Evolutionary conservation across 2,113 vertebrate species (phyloP), one percentile per base, ranked within the genome.

Genomic region (Scomber scombrus): DNA sequence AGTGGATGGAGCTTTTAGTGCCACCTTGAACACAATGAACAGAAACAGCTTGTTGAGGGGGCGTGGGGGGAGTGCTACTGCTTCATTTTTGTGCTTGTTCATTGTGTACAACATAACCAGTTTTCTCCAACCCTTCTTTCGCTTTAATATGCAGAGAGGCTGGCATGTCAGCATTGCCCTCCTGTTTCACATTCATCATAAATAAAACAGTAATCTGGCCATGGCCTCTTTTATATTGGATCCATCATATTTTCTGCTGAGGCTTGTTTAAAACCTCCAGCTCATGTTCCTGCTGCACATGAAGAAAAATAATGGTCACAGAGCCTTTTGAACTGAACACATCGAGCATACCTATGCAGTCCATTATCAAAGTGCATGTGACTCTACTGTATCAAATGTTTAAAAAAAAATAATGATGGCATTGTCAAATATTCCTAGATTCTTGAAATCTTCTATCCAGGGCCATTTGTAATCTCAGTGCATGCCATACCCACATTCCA

Each of bases 401-500:
- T 21, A 29, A 29, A 3, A 70, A 26, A 71, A 52, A 55, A 71
- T 5, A 19, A 63, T 50, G 46, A 63, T 40, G 50, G 23, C 62
- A 18, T 13, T 40, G 6, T 52, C 18, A 83, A 71, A 71, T 43
- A 67, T 69, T 81, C 61, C 13, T 7, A 61, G 45, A 65, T 70
- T 81, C 23, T 58, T 60, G 11, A 80, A 78, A 68, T 70, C 55
- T 31, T 78, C 71, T 43, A 26, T 81, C 34, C 46, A 19, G 55
- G 47, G 76, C 57, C 69, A 16, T 83, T 69, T 81, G 31, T 43
- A 86, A 89, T 88, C 72, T 61, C 29, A 66, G 54, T 15, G 58
- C 62, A 72, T 87, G 85, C 90, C 88, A 67, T 72, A 43, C 54
- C 65, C 76, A 74, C 91, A 92, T 93, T 92, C 89, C 91, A 82